Conservation (phyloP, 1,140 invertebrate genomes). For the Gryon sp. region DNA sequence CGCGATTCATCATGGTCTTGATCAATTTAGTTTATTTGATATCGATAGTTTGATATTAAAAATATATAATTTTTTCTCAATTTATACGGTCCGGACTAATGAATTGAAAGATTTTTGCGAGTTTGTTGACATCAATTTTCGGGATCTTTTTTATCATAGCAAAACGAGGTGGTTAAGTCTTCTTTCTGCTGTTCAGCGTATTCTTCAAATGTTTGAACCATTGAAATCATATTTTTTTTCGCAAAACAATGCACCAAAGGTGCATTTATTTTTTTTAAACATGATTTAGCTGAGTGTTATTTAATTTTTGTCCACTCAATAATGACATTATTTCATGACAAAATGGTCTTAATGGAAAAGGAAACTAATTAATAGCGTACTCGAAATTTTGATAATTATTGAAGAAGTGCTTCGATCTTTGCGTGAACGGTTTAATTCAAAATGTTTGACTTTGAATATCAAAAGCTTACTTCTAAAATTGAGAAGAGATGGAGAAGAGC, state of each 20-base stretch:
- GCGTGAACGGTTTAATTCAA: background rate
- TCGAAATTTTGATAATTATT: slow-evolving; percentile 19
- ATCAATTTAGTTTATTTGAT: too few relatives aligned
- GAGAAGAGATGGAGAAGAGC: slow-evolving; percentile 1
- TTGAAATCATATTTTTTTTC: slow-evolving; percentile 59
- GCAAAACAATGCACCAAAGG: slow-evolving; percentile 15
- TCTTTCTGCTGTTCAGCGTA: slow-evolving; percentile 56
- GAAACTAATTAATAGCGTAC: slow-evolving; percentile 32
- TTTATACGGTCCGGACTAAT: too few relatives aligned
- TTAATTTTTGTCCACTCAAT: slow-evolving; percentile 33
- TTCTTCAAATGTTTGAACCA: slow-evolving; percentile 41
- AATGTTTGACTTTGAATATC: slow-evolving; percentile 3
- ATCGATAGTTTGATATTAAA: too few relatives aligned
- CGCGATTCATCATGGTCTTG: too few relatives aligned
- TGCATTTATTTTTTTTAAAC: slow-evolving; percentile 17
- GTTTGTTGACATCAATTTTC: slow-evolving; percentile 53
- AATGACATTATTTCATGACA: slow-evolving; percentile 28
- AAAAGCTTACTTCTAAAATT: slow-evolving; percentile 14
- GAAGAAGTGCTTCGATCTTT: background rate
- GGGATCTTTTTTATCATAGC: slow-evolving; percentile 37
- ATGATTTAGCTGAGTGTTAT: slow-evolving; percentile 23
- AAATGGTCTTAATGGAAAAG: slow-evolving; percentile 16
- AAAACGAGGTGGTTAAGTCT: slow-evolving; percentile 64
- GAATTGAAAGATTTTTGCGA: too few relatives aligned
- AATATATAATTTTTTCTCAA: too few relatives aligned